A percentile compares a stretch with the other conserved stretches of the same genome.
Conservation (phyloP, 2,888 invertebrate genomes). For the Hirtodrosophila cameraria region DNA sequence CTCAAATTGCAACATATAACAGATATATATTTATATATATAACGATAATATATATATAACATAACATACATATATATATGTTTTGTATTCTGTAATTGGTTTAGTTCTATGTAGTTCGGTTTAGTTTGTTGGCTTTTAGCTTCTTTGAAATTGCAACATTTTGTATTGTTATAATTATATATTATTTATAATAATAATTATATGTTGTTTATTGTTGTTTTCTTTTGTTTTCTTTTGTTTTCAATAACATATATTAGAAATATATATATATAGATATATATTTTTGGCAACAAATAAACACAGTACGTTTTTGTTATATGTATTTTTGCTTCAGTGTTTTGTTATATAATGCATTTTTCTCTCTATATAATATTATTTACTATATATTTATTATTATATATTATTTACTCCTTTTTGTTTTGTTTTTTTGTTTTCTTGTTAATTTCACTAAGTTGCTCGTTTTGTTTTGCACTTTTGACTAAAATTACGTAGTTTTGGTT, state of each 20-base stretch:
- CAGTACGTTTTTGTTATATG: slow-evolving; percentile 82
- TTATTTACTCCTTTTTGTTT: slow-evolving; percentile 37
- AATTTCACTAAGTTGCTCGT: slow-evolving; percentile 69
- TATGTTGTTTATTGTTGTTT: slow-evolving; percentile 26
- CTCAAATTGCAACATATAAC: slow-evolving; percentile 34
- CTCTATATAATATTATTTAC: slow-evolving; percentile 33
- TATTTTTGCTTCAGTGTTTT: slow-evolving; percentile 54
- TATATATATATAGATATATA: slow-evolving; percentile 68
- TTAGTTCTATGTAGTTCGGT: slow-evolving; percentile 39
- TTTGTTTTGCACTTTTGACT: slow-evolving; percentile 59
- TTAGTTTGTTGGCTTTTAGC: slow-evolving; percentile 55
- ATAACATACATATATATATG: slow-evolving; percentile 37
- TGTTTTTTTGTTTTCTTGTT: slow-evolving; percentile 58
- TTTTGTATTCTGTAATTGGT: slow-evolving; percentile 27
- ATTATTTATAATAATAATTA: slow-evolving; percentile 24
- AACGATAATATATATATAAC: slow-evolving; percentile 46
- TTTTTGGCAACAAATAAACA: slow-evolving; percentile 84
- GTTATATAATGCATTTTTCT: slow-evolving; percentile 38
- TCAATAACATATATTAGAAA: slow-evolving; percentile 59
- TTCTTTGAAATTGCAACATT: slow-evolving; percentile 39
- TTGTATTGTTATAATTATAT: slow-evolving; percentile 29
- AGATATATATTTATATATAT: slow-evolving; percentile 35
- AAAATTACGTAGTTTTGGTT: slow-evolving; percentile 81
- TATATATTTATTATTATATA: slow-evolving; percentile 37
- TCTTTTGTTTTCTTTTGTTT: slow-evolving; percentile 36